These are phyloP conservation scores for Heterodera carotae DNA, from an alignment of 1,140 invertebrate genomes.

Conservation along the genomic window DNA sequence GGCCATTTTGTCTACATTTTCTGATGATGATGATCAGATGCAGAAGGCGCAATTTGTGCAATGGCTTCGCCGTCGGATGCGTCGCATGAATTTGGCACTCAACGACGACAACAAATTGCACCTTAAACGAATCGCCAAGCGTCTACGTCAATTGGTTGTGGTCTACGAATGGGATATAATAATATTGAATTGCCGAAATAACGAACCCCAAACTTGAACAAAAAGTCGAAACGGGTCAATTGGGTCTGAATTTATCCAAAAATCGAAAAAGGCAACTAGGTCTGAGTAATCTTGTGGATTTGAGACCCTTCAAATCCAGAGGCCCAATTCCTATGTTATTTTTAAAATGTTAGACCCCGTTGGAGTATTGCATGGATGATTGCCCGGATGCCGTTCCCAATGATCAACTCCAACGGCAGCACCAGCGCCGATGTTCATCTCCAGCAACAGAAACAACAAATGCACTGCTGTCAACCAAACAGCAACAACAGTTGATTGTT, in stretches of 20 bases:
- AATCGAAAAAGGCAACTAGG: no score
- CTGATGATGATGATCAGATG: not conserved
- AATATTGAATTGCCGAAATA: no score
- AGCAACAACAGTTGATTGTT: slow-evolving; percentile 24
- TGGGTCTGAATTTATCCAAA: no score
- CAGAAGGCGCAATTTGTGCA: not conserved
- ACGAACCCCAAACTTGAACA: no score
- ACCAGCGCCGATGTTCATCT: not conserved
- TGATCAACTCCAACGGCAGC: not conserved
- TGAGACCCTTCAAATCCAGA: no score
- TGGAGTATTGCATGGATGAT: slow-evolving; percentile 12
- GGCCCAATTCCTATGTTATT: no score
- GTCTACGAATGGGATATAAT: slow-evolving; percentile 4
- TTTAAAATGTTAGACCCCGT: slow-evolving; percentile 10
- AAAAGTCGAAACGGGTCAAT: no score
- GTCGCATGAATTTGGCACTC: not conserved
- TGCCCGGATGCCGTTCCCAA: not conserved
- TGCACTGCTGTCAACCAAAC: not conserved
- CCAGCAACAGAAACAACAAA: not conserved
- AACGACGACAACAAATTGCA: not conserved
- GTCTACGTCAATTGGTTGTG: slow-evolving; percentile 19
- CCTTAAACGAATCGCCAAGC: slow-evolving; percentile 32
- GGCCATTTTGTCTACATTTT: not conserved
- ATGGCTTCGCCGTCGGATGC: slow-evolving; percentile 5
- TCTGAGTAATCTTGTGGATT: not conserved